Evolutionary conservation across 2,113 vertebrate genomes (phyloP).

Genomic region (Strigops habroptila): DNA sequence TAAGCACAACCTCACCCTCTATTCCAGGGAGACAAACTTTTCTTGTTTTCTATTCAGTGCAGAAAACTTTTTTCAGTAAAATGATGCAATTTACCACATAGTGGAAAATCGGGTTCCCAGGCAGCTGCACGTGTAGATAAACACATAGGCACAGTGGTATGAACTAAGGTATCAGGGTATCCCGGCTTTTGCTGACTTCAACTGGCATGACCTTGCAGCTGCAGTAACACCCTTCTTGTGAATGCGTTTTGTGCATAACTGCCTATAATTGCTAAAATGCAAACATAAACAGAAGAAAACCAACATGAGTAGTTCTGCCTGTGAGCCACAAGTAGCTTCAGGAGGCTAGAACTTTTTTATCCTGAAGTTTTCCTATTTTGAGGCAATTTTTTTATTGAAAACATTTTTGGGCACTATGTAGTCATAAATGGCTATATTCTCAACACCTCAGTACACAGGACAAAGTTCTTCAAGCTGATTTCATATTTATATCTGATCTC

Average conservation of each 20-base stretch:
- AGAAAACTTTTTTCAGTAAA: background rate
- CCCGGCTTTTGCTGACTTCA: background rate
- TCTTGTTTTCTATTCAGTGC: background rate
- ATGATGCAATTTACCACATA: background rate
- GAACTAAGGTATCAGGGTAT: background rate
- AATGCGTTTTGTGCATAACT: background rate
- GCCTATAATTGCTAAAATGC: background rate
- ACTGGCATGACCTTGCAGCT: background rate
- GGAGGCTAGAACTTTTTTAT: background rate
- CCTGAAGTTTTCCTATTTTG: background rate
- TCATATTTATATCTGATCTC: background rate
- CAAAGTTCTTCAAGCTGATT: background rate
- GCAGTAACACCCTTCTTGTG: background rate
- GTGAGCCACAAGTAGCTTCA: background rate
- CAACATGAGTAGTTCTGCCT: background rate
- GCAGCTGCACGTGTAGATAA: background rate
- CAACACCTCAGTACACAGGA: background rate
- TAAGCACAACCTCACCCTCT: accelerated
- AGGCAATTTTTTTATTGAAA: background rate
- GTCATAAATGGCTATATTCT: background rate
- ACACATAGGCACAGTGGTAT: background rate
- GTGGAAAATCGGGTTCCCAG: background rate
- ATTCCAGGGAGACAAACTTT: background rate
- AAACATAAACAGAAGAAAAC: background rate
- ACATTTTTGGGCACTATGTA: background rate